phyloP scores from a whole-genome alignment of 2,797 vertebrate genomes.

The Cottoperca gobio region DNA sequence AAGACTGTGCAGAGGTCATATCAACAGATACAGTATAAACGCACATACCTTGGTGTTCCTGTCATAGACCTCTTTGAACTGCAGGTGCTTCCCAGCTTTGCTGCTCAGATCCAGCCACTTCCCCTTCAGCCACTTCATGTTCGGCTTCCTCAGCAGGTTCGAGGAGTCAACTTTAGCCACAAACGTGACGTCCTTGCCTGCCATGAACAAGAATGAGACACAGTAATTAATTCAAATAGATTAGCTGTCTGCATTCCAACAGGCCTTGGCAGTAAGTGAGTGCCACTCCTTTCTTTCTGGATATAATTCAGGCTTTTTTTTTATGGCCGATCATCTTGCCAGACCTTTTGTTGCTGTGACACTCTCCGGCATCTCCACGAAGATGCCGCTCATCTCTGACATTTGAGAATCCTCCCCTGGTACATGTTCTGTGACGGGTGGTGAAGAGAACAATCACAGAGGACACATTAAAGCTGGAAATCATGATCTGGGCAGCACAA shows the following conservation, averaged over 20 bases:
- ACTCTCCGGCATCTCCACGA: slow-evolving; percentile 80
- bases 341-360: slow-evolving; percentile 80
- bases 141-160: slow-evolving; percentile 81
- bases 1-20: neutral
- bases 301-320: slow-evolving; percentile 37
- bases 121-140: slow-evolving; percentile 94
- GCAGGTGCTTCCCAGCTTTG: slow-evolving; percentile 90
- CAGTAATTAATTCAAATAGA: slow-evolving; percentile 17
- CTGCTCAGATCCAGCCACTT: slow-evolving; percentile 92
- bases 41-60: slow-evolving; percentile 87
- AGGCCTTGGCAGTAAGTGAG: slow-evolving; percentile 19
- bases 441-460: slow-evolving; percentile 33
- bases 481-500: neutral
- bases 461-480: slow-evolving; percentile 30
- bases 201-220: slow-evolving; percentile 12
- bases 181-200: slow-evolving; percentile 84
- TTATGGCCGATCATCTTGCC: slow-evolving; percentile 17
- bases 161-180: slow-evolving; percentile 86
- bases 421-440: slow-evolving; percentile 59
- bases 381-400: slow-evolving; percentile 75
- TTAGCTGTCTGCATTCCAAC: slow-evolving; percentile 14
- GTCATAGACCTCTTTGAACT: slow-evolving; percentile 90
- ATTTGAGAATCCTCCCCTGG: slow-evolving; percentile 74
- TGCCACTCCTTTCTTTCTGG: slow-evolving; percentile 2
- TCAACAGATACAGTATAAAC: neutral